phyloP scores from a whole-genome alignment of 1,140 invertebrate species.

The Idris sp. region DNA sequence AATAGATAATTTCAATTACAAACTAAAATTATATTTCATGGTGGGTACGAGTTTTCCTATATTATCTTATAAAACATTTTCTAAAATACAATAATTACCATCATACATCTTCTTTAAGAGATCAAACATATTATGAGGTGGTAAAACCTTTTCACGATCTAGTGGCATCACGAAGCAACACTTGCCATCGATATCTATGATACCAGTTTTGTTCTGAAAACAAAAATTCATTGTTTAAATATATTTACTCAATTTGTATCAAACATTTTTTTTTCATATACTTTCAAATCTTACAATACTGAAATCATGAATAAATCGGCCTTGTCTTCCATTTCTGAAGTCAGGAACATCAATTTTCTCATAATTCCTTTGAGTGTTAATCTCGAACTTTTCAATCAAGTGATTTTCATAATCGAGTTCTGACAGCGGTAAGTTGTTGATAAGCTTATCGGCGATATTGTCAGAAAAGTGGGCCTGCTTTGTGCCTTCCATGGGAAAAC shows the following conservation, averaged over 20 bases:
- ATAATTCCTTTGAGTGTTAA: constrained; percentile 84
- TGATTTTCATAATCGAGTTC: constrained; percentile 72
- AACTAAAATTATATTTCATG: too few relatives aligned
- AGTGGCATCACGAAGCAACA: constrained; percentile 94
- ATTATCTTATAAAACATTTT: neutral
- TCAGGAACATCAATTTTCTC: constrained; percentile 89
- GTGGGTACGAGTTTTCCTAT: too few relatives aligned
- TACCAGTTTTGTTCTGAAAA: constrained; percentile 87
- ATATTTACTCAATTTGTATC: too few relatives aligned
- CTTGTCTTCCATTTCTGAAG: constrained; percentile 86
- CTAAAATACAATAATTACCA: constrained; percentile 72
- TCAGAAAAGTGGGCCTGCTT: constrained; percentile 70
- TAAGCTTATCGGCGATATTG: constrained; percentile 66
- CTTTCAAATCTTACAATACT: constrained; percentile 81
- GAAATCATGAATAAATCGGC: constrained; percentile 94
- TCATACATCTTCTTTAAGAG: constrained; percentile 88
- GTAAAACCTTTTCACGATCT: constrained; percentile 86
- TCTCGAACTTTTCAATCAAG: constrained; percentile 88
- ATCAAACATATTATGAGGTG: constrained; percentile 87
- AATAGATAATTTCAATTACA: too few relatives aligned
- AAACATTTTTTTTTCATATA: neutral
- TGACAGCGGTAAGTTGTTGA: too few relatives aligned
- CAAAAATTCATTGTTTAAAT: constrained; percentile 43
- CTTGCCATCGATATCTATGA: constrained; percentile 86
- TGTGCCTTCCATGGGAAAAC: constrained; percentile 81